A percentile compares a stretch with the other conserved stretches of the same genome.
These are phyloP conservation scores for Odontophorus gujanensis DNA, from an alignment of 2,113 vertebrate genomes.

Conservation along the genomic window DNA sequence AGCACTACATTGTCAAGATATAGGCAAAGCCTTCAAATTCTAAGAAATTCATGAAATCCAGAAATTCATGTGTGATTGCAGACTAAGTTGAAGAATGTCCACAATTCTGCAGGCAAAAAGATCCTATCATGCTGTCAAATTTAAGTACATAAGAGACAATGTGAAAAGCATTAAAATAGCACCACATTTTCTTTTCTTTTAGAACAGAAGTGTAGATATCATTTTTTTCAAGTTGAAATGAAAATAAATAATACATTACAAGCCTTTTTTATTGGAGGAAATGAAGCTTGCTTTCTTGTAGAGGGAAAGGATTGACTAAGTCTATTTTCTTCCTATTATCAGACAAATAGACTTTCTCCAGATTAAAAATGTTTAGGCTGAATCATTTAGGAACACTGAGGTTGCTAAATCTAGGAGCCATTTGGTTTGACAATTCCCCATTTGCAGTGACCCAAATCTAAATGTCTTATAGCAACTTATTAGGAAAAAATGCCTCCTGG, in stretches of 20 bases:
- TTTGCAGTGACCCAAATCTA: neutral
- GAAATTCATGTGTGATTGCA: neutral
- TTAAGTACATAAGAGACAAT: neutral
- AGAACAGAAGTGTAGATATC: neutral
- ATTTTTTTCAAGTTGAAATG: neutral
- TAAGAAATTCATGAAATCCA: neutral
- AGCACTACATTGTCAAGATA: neutral
- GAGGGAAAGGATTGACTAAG: neutral
- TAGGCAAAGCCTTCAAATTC: neutral
- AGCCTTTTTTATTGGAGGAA: neutral
- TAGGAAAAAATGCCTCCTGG: neutral
- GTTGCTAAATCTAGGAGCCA: neutral
- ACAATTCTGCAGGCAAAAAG: neutral
- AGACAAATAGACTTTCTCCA: neutral
- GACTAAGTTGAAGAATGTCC: slow-evolving; percentile 9
- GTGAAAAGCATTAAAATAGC: neutral
- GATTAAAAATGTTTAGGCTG: neutral
- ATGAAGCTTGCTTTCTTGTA: neutral
- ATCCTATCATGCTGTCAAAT: neutral
- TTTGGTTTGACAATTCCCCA: neutral
- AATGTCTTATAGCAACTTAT: neutral
- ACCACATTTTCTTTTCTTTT: neutral
- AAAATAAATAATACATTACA: neutral
- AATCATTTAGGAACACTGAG: neutral
- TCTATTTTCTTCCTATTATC: neutral